Base-by-base conservation (phyloP, 30 jellyfish, hydroid and myxozoan genomes). In the Hydractinia echinata region DNA sequence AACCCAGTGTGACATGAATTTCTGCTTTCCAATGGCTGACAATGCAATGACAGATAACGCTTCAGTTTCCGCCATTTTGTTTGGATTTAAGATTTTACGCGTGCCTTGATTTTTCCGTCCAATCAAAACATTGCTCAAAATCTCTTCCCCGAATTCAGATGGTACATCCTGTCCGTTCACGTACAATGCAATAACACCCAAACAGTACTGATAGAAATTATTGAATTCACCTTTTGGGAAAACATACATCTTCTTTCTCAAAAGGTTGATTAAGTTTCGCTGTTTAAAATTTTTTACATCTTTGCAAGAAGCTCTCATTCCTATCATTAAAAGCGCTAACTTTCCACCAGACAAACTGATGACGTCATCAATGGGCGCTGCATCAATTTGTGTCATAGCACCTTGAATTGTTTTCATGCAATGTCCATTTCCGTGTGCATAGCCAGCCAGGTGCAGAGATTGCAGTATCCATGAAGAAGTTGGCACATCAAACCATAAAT, bases 151-250 rank as follows among this genome's bases (percentile, higher is more conserved):
- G 4, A 64, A 64, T 6, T n/a, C 39, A n/a, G 74, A 64, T 64
- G 74, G 74, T 13, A 64, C 1, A 64, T 64, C 39, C 1, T 64
- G 51, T 9, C 74, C 74, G 39, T 64, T 64, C 74, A 64, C 74
- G 39, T 64, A 64, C 74, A 64, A 13, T 64, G 74, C 74, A 64
- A 64, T 7, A 64, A 13, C 74, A 64, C 74, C 74, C 74, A 64
- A 4, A 64, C 74, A n/a, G 16, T 64, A 64, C 39, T 64, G 74
- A 64, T 6, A 64, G 74, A 64, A 64, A 64, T 64, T 64, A 1
- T 64, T 4, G 18, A 64, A 64, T 64, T 64, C 74, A n/a, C 7
- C 16, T 13, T 64, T 64, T 4, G 74, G 74, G 4, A 64, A 64
- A n/a, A 5, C 74, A n/a, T 64, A n/a, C 74, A 64, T 64, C 18